Base-by-base conservation (phyloP, 1,140 invertebrate genomes). In the Pseudomyrmex gracilis region DNA sequence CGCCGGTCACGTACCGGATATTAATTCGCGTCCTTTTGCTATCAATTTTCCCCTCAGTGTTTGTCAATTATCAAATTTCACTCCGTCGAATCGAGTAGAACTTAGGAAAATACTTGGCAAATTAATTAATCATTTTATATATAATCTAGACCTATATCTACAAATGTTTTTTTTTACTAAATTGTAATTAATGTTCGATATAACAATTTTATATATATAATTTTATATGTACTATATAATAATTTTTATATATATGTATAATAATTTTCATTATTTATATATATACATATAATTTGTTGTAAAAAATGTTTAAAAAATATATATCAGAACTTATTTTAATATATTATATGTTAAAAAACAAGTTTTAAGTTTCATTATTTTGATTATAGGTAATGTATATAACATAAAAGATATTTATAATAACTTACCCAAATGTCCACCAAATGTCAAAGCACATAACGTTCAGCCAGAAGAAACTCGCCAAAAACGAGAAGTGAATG, bases 371-470 rank as follows among this genome's bases (percentile, higher is more conserved):
- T 10, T n/a, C 7, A 47, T 63, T 13, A 22, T 13, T 51, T 71
- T 55, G 2, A 34, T 55, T 55, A 15, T 10, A 71, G n/a, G 8
- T 55, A 34, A 15, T 53, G 13, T 77, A 49, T 22, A 76, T 34
- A 0, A 34, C 34, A 12, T 49, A 15, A n/a, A 13, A 4, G 45
- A 66, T 64, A 64, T 76, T 76, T 83, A 43, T 64, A 0, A 82
- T 91, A 51, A 93, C 95, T 96, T 94, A 97, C 97, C 96, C 96
- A 93, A 97, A 97, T 70, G 98, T 98, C 95, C 96, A 96, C 96
- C 97, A 98, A 90, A 98, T 97, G 92, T 98, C 97, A 91, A 98
- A 97, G 88, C 97, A 97, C 96, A 98, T 98, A 57, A 98, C 96
- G 93, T 97, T 97, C 91, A 98, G 96, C 98, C 98, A 99, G 83